Evolutionary conservation across 92 coral and sea anemone species (phyloP), one percentile per base, ranked within the genome.

Genomic region (Parazoanthus atlanticus): DNA sequence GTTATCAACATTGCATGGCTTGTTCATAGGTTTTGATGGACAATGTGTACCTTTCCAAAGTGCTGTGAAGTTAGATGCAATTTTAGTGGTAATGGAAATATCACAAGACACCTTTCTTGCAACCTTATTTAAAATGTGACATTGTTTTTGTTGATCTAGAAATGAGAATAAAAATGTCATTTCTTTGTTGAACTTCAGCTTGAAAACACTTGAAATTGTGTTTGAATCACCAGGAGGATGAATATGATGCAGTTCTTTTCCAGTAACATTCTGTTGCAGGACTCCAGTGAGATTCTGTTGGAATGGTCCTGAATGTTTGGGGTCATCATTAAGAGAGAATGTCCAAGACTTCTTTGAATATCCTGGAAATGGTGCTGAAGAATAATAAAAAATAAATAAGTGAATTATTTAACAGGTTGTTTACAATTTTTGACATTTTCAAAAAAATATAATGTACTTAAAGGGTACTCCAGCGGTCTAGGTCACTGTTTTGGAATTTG

Each of bases 171-270:
- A 76, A n/a, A 36, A 56, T 21, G 74, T 71, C 92, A 95, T 93
- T 89, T 95, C 98, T 11, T 47, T 88, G 78, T 88, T 90, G 74
- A 95, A 93, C 76, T 86, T 86, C 74, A 74, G 58, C 25, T 23
- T 36, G 34, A 95, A 92, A 29, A 88, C 52, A 52, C 23, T 29
- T 2, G 87, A 84, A 23, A 32, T 41, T 38, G 28, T 30, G 16
- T 41, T 43, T 46, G 87, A 28, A 70, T 70, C 66, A 69, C 31
- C 40, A 31, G 29, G 8, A 25, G 21, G 19, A 12, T 32, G 41
- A 38, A 66, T 70, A 8, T 29, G 58, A 74, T 46, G 74, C 49
- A 8, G 0, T 19, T 28, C 41, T 16, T 70, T 69, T 69, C 64
- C 78, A 28, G 87, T 69, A 12, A 21, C 41, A 72, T 84, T 71